phyloP scores from a whole-genome alignment of 2,797 vertebrate genomes.

The Micromesistius poutassou region DNA sequence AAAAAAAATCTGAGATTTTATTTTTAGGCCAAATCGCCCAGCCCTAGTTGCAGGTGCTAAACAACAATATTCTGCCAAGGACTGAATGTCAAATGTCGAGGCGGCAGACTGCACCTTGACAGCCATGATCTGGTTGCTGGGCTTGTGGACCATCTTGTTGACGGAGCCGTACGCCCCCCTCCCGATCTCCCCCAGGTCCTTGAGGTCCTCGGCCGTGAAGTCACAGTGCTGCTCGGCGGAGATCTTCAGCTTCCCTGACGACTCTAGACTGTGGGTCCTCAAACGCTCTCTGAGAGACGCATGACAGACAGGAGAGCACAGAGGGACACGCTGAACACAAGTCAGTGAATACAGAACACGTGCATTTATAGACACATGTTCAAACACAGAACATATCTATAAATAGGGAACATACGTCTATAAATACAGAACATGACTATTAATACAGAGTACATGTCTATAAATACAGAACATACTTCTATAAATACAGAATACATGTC shows the following conservation, averaged over 20 bases:
- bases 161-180: slow-evolving; percentile 97
- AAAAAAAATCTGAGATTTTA: too few species aligned
- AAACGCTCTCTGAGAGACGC: slow-evolving; percentile 85
- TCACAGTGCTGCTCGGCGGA: slow-evolving; percentile 96
- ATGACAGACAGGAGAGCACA: not conserved
- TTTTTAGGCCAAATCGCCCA: too few species aligned
- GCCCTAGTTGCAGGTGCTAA: too few species aligned
- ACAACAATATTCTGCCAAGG: too few species aligned
- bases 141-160: slow-evolving; percentile 99
- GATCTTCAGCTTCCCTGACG: slow-evolving; percentile 98
- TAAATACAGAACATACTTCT: too few species aligned
- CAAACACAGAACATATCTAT: not conserved
- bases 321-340: not conserved
- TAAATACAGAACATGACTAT: too few species aligned
- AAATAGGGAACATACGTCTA: too few species aligned
- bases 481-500: too few species aligned
- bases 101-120: slow-evolving; percentile 81
- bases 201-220: slow-evolving; percentile 98
- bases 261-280: slow-evolving; percentile 98
- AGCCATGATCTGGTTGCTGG: slow-evolving; percentile 97
- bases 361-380: too few species aligned
- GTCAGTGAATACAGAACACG: too few species aligned
- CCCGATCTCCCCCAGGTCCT: slow-evolving; percentile 97
- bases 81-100: not conserved
- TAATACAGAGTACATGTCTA: not conserved